Evolutionary conservation across 2,113 vertebrate genomes (phyloP), one percentile per base, ranked within the genome.

Genomic region (Carassius auratus): DNA sequence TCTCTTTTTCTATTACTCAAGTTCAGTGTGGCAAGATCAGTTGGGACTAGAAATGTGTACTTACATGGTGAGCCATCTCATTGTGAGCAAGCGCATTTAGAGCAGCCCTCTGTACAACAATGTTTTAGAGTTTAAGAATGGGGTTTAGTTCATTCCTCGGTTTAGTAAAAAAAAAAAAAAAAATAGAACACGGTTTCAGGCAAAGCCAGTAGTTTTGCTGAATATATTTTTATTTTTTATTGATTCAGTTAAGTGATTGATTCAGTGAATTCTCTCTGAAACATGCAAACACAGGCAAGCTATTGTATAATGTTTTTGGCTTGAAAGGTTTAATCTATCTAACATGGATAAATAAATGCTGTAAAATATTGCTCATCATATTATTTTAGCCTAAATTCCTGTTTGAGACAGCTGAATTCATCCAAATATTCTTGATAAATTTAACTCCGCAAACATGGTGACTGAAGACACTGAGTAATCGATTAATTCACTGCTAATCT

Each of bases 11-110:
- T 55, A 8, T 62, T 73, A 66, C 69, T 81, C 81, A 23, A 71
- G 87, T 88, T 84, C 66, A 76, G 84, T 23, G 13, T 79, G 75
- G 79, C 26, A 80, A 33, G 50, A 68, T 83, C 79, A 83, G 80
- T 42, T 75, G 36, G 75, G 42, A 71, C 62, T n/a, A 36, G 19
- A 88, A 42, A 79, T 86, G 61, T 86, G 71, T 82, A 50, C 77
- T 76, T 74, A 85, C 50, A 73, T 59, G 77, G 71, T 64, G 81
- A 76, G 66, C 42, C 14, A 45, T 50, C 23, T 12, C 3, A 52
- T 19, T 73, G 23, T 83, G 26, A 8, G 64, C 13, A 8, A 45
- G 61, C 83, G 52, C 52, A 69, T 66, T 42, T 19, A 21, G 55
- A 78, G 55, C 19, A 55, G 9, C 81, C 55, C 19, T 21, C 48